Evolutionary conservation across 2,888 invertebrate species (phyloP).

Genomic region (Lochmaea capreae): DNA sequence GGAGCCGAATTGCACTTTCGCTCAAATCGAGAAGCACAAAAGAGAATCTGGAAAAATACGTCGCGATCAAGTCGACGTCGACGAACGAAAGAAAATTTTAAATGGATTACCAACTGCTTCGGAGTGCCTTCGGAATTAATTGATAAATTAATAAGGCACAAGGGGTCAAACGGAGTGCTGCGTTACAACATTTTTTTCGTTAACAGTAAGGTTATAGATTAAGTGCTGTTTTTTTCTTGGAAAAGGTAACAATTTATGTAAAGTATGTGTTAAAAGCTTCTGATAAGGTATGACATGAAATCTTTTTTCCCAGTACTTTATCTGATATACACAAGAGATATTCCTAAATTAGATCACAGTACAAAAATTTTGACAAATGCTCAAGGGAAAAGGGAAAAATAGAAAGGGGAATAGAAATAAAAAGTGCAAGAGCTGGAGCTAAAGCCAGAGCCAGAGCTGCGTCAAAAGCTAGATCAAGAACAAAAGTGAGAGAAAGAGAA

Average conservation of each 20-base stretch:
- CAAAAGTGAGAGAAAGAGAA: too few species aligned
- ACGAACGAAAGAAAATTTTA: conserved; percentile 14
- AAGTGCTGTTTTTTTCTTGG: neutral
- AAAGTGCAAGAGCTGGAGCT: too few species aligned
- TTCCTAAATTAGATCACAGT: too few species aligned
- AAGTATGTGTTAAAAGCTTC: too few species aligned
- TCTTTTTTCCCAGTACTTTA: too few species aligned
- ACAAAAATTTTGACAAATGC: too few species aligned
- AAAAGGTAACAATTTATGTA: neutral
- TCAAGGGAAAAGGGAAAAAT: too few species aligned
- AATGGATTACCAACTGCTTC: conserved; percentile 4
- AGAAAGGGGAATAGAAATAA: too few species aligned
- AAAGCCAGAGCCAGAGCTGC: too few species aligned
- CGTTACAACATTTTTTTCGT: neutral
- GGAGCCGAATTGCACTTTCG: conserved; percentile 40
- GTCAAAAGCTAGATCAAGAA: too few species aligned
- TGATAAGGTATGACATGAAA: too few species aligned
- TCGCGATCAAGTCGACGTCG: neutral
- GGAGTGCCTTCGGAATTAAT: conserved; percentile 39
- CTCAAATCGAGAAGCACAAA: conserved; percentile 22
- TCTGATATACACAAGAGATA: too few species aligned
- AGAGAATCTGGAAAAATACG: conserved; percentile 5
- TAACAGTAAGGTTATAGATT: neutral
- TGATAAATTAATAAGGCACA: conserved; percentile 39
- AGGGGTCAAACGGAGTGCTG: neutral